Evolutionary conservation across 2,797 vertebrate species (phyloP).

Genomic region (Dromococcyx pavoninus): DNA sequence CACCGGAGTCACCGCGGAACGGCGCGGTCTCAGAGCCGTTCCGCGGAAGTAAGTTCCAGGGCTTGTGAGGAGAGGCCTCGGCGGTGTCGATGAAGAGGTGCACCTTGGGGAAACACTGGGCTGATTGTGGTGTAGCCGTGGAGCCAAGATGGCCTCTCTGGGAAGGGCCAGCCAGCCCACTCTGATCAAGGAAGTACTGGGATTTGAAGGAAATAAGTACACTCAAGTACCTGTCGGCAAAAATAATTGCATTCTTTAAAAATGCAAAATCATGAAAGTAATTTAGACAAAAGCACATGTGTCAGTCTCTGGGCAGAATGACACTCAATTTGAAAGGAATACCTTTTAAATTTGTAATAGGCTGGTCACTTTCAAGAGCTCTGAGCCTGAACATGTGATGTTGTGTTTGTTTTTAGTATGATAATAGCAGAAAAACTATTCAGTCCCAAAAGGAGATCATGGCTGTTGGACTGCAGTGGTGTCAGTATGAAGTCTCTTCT

Average conservation of each 20-base stretch:
- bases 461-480: not conserved
- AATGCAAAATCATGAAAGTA: not conserved
- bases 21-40: fast-evolving
- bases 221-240: not conserved
- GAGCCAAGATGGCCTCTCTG: not conserved
- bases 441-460: not conserved
- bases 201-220: not conserved
- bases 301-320: not conserved
- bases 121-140: too few relatives aligned
- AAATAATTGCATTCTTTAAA: not conserved
- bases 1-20: fast-evolving
- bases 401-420: not conserved
- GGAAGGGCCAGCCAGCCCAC: not conserved
- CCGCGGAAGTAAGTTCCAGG: too few relatives aligned
- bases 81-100: too few relatives aligned
- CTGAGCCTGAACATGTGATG: not conserved
- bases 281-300: not conserved
- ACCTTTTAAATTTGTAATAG: not conserved
- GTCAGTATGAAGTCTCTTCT: not conserved
- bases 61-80: not conserved
- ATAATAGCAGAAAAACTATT: not conserved
- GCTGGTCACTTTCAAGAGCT: not conserved
- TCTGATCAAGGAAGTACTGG: not conserved
- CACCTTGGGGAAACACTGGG: fast-evolving
- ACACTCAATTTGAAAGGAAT: not conserved